A percentile compares a stretch with the other conserved stretches of the same genome.
phyloP scores from a whole-genome alignment of 2,797 vertebrate species.

The Clarias pachynema region DNA sequence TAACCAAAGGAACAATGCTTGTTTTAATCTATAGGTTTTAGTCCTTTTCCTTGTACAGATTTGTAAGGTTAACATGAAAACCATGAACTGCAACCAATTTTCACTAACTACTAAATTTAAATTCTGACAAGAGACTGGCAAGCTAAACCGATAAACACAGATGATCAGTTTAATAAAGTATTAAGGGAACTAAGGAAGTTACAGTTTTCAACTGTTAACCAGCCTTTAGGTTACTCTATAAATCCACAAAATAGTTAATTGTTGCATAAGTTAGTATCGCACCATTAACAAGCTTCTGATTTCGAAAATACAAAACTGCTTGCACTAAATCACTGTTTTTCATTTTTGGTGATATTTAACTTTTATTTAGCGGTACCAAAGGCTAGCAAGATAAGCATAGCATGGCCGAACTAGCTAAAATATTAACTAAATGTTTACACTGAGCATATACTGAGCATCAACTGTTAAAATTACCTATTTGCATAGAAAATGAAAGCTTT shows the following conservation, averaged over 20 bases:
- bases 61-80: too few relatives aligned
- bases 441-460: background rate
- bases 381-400: background rate
- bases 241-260: background rate
- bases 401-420: background rate
- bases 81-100: too few relatives aligned
- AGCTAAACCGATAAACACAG: background rate
- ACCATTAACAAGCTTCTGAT: background rate
- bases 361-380: background rate
- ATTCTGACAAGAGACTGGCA: too few relatives aligned
- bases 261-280: background rate
- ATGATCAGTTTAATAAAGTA: background rate
- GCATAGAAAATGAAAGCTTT: background rate
- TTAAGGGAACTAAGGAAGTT: background rate
- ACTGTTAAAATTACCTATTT: background rate
- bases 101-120: too few relatives aligned
- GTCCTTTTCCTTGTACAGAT: background rate
- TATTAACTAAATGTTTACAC: background rate
- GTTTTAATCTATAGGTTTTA: background rate
- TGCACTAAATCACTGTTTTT: background rate
- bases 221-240: background rate
- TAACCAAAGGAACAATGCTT: background rate
- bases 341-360: background rate
- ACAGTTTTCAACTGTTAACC: too few relatives aligned
- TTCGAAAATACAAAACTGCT: background rate